Conservation (phyloP, 1,140 invertebrate genomes). For the Mamestra configurata region DNA sequence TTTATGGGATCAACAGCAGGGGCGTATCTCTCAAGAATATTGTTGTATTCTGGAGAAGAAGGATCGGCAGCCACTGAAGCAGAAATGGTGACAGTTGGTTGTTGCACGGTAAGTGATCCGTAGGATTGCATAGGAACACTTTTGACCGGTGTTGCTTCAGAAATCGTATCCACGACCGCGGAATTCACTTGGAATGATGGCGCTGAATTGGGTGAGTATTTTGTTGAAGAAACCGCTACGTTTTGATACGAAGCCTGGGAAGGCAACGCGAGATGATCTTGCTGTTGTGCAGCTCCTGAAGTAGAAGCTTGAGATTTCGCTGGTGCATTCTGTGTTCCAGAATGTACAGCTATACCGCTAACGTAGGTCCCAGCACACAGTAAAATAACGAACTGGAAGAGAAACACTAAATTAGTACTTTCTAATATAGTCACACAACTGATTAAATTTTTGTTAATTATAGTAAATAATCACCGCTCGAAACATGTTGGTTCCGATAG, state of each 20-base stretch:
- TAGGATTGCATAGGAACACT: not conserved
- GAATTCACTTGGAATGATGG: not conserved
- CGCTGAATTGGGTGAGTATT: not conserved
- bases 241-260: not conserved
- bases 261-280: not conserved
- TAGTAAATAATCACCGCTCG: slow-evolving; percentile 21
- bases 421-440: not conserved
- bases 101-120: not conserved
- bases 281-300: not conserved
- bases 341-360: not conserved
- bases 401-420: slow-evolving; percentile 2
- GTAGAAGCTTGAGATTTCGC: not conserved
- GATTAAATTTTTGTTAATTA: slow-evolving; percentile 8
- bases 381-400: slow-evolving; percentile 15
- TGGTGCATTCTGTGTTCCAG: not conserved
- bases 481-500: slow-evolving; percentile 35
- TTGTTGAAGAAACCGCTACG: not conserved
- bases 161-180: not conserved
- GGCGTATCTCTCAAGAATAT: not conserved
- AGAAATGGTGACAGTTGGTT: not conserved
- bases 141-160: not conserved
- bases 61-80: not conserved
- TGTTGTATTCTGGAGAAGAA: not conserved
- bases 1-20: not conserved
- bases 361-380: slow-evolving; percentile 4